Evolutionary conservation across 2,797 vertebrate genomes (phyloP).

Genomic region (Schizopygopsis malacanthus): DNA sequence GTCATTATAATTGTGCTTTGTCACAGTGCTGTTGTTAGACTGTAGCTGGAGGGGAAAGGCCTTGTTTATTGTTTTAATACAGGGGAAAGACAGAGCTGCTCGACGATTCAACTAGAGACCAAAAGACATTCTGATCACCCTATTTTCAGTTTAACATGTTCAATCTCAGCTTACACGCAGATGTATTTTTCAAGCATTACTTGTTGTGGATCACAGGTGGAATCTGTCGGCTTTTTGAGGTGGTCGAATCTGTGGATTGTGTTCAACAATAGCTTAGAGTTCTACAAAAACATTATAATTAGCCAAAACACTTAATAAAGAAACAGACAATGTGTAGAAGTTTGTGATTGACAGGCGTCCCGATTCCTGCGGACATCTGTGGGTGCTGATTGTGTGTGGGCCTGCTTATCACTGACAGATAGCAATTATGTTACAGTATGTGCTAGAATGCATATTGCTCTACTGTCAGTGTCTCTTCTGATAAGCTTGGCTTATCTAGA

Average conservation of each 20-base stretch:
- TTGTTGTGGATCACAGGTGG: neutral
- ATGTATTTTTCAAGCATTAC: neutral
- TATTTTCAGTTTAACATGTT: constrained; percentile 6
- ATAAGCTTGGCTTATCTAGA: constrained; percentile 9
- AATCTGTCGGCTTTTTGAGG: neutral
- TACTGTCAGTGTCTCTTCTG: constrained; percentile 24
- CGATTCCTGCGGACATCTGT: neutral
- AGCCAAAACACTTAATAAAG: neutral
- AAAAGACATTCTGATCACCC: neutral
- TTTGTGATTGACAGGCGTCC: neutral
- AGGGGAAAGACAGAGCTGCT: neutral
- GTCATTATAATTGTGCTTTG: constrained; percentile 43
- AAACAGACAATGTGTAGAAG: neutral
- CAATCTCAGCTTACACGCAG: neutral
- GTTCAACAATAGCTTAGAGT: neutral
- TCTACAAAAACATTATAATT: neutral
- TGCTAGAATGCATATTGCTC: neutral
- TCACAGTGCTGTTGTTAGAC: constrained; percentile 20
- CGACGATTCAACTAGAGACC: neutral
- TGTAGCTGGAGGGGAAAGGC: constrained; percentile 7
- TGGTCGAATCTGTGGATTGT: neutral
- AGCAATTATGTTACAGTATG: constrained; percentile 27
- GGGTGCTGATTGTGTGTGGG: neutral
- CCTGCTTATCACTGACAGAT: constrained; percentile 28
- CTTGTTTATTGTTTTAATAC: constrained; percentile 32